A percentile compares a stretch with the other conserved stretches of the same genome.
phyloP scores from a whole-genome alignment of 2,113 vertebrate genomes.

The Apaloderma vittatum region DNA sequence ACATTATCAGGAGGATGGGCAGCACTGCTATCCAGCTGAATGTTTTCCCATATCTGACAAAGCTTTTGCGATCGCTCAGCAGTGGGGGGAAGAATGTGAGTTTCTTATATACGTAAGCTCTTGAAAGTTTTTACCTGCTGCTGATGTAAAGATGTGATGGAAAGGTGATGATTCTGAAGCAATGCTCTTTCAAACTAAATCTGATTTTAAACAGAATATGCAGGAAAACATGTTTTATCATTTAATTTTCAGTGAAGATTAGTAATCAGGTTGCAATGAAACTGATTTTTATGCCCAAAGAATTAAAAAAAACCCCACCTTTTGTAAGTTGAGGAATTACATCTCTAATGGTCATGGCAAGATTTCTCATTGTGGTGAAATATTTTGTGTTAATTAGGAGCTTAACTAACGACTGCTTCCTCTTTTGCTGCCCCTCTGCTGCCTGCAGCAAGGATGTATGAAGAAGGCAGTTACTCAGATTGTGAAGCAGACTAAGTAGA shows the following conservation, averaged over 20 bases:
- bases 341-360: background rate
- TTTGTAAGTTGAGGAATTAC: background rate
- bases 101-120: background rate
- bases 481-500: background rate
- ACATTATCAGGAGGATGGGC: slow-evolving; percentile 87
- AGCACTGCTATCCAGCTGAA: slow-evolving; percentile 91
- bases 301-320: background rate
- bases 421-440: background rate
- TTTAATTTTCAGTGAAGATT: background rate
- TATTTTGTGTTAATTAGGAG: background rate
- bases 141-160: background rate
- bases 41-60: slow-evolving; percentile 92
- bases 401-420: background rate
- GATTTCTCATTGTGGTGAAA: background rate
- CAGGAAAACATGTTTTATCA: background rate
- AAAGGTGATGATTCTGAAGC: background rate
- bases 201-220: background rate
- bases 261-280: background rate
- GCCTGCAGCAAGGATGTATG: background rate
- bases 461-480: background rate
- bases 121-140: background rate
- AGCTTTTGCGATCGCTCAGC: slow-evolving; percentile 88
- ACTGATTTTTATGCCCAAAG: background rate
- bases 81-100: slow-evolving; percentile 93
- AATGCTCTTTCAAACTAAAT: background rate